phyloP scores from a whole-genome alignment of 2,113 vertebrate species.

The Mirza zaza region DNA sequence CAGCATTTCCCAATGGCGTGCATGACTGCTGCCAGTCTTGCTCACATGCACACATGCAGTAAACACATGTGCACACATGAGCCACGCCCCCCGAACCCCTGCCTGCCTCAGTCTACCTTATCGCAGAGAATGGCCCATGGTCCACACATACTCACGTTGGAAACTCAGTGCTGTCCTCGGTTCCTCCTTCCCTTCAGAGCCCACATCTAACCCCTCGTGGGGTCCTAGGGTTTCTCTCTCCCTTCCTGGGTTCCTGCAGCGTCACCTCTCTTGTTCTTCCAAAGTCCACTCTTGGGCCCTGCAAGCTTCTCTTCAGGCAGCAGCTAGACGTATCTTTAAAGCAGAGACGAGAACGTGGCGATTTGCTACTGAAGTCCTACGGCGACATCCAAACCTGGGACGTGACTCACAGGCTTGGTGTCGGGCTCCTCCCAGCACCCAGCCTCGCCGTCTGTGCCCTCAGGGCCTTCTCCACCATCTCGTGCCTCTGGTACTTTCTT shows the following conservation, averaged over 20 bases:
- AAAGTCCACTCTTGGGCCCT: neutral
- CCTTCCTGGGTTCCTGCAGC: neutral
- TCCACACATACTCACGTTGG: neutral
- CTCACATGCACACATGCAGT: rapidly evolving
- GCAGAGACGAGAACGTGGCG: neutral
- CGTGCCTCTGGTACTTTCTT: neutral
- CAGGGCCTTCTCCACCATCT: neutral
- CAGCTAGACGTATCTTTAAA: neutral
- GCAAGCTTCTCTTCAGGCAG: neutral
- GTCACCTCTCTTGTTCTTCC: neutral
- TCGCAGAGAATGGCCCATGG: rapidly evolving
- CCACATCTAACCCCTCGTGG: neutral
- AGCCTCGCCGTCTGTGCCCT: rapidly evolving
- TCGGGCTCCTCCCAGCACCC: neutral
- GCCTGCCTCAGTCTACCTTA: neutral
- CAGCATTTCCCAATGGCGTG: neutral
- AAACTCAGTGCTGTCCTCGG: rapidly evolving
- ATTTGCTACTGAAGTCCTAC: neutral
- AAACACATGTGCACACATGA: rapidly evolving
- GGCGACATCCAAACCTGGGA: neutral
- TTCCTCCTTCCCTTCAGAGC: neutral
- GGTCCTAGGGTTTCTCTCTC: neutral
- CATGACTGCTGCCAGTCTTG: neutral
- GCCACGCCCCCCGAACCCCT: neutral
- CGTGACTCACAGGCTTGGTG: neutral